Percentiles rank a stretch among this genome's conserved stretches.
Evolutionary conservation across 1,140 invertebrate species (phyloP).

Genomic region (Drosophila subpulchrella): DNA sequence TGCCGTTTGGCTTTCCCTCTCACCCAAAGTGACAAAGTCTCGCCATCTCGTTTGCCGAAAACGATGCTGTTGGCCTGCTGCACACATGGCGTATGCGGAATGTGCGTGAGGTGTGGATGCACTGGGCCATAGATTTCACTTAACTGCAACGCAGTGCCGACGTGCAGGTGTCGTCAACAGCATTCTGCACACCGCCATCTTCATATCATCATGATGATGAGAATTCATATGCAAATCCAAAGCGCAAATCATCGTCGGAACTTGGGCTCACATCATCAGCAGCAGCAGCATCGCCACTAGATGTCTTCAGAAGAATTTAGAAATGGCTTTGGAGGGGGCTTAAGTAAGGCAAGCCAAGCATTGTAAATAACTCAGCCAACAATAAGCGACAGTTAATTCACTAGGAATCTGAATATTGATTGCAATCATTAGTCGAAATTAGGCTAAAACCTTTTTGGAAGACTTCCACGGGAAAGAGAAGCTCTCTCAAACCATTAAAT

Average conservation of each 20-base stretch:
- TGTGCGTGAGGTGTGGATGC: slow-evolving; percentile 25
- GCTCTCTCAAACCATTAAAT: background rate
- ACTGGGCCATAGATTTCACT: slow-evolving; percentile 69
- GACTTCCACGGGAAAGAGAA: background rate
- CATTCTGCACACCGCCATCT: slow-evolving; percentile 26
- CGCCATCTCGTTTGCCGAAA: slow-evolving; percentile 42
- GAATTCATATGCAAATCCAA: slow-evolving; percentile 75
- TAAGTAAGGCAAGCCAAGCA: slow-evolving; percentile 5
- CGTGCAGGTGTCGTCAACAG: slow-evolving; percentile 57
- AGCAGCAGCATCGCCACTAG: slow-evolving; percentile 2
- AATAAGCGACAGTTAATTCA: slow-evolving; percentile 40
- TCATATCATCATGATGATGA: slow-evolving; percentile 64
- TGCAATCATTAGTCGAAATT: slow-evolving; percentile 3
- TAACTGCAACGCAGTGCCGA: slow-evolving; percentile 57
- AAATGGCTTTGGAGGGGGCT: slow-evolving; percentile 21
- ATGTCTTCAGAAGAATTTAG: slow-evolving; percentile 26
- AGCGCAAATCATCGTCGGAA: slow-evolving; percentile 71
- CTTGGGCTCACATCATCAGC: slow-evolving; percentile 24
- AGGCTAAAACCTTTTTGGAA: background rate
- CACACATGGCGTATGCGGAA: slow-evolving; percentile 62
- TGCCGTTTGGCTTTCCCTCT: slow-evolving; percentile 29
- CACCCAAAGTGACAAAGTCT: slow-evolving; percentile 57
- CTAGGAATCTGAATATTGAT: slow-evolving; percentile 14
- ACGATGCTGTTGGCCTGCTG: slow-evolving; percentile 40
- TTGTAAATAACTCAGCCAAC: slow-evolving; percentile 39